Base-by-base conservation (phyloP, 23 tunicate genomes). In the Trididemnum miniatum region DNA sequence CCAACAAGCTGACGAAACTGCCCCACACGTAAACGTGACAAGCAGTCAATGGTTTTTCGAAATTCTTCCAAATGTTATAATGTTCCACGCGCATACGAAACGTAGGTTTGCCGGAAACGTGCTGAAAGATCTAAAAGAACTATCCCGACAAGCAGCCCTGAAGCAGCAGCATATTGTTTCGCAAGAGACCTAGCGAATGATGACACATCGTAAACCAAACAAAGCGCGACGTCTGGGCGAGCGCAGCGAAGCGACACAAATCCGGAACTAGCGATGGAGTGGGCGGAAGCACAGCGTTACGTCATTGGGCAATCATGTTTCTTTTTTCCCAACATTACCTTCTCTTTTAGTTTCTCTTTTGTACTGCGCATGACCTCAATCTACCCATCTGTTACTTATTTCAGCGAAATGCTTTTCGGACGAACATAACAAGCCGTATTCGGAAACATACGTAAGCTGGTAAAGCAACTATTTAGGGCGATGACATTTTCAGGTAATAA, bases 271-370 rank as follows among this genome's bases (percentile, higher is more conserved):
- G 15, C 1, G 39, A 12, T n/a, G 59, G 81, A 64, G 83, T 49
- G 69, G 89, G 89, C 89, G 89, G 89, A 85, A 85, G 83, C 83
- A 31, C 77, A 66, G 25, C 59, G n/a, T 24, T 38, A 74, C 80
- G 80, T 74, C 80, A 74, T 30, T 39, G 15, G 29, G 60, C 35
- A 74, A 74, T 74, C 60, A 5, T 22, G 30, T n/a, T n/a, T 39
- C 26, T 24, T 39, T 31, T 34, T 71, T 71, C 5, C 40, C 71
- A 23, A n/a, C 9, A 5, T 5, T n/a, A 64, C 38, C 76, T 29
- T 23, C 15, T 7, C 27, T 7, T 23, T 20, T 62, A 4, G 69
- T 62, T 62, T 62, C 69, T 62, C 27, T 62, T 15, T 62, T 62
- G 7, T 15, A 62, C 69, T 62, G 28, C 28, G 69, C 57, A 49